Evolutionary conservation across 1,140 invertebrate species (phyloP).

Genomic region (Drosophila nikananu): DNA sequence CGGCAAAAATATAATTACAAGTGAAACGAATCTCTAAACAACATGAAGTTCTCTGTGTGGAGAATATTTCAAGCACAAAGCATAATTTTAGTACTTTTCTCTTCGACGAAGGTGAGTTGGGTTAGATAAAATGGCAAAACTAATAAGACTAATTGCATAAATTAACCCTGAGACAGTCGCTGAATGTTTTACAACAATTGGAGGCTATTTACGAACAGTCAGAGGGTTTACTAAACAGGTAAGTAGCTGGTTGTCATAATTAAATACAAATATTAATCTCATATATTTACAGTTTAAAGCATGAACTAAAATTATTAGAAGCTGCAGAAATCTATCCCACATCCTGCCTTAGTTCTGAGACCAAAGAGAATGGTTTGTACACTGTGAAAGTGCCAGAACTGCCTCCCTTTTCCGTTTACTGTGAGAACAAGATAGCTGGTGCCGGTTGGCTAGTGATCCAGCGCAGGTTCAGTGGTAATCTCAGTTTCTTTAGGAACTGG

Average conservation of each 20-base stretch:
- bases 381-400: conserved; percentile 46
- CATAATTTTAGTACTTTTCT: not conserved
- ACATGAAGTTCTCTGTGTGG: conserved; percentile 17
- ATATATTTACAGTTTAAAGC: conserved; percentile 1
- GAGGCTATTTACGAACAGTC: conserved; percentile 29
- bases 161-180: conserved; percentile 15
- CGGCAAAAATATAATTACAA: conserved; percentile 21
- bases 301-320: conserved; percentile 9
- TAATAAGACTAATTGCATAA: conserved; percentile 1
- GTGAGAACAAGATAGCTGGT: conserved; percentile 54
- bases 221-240: conserved; percentile 28
- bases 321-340: conserved; percentile 2
- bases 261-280: no score
- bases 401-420: conserved; percentile 48
- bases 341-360: conserved; percentile 37
- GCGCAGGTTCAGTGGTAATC: conserved; percentile 87
- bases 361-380: conserved; percentile 18
- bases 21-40: conserved; percentile 6
- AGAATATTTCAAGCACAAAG: not conserved
- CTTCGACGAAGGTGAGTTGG: conserved; percentile 11
- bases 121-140: not conserved
- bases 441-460: conserved; percentile 88
- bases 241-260: not conserved
- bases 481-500: conserved; percentile 89
- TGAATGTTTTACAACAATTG: conserved; percentile 21